Evolutionary conservation across 1,140 invertebrate species (phyloP), one percentile per base, ranked within the genome.

Genomic region (Cyphomyrmex costatus): DNA sequence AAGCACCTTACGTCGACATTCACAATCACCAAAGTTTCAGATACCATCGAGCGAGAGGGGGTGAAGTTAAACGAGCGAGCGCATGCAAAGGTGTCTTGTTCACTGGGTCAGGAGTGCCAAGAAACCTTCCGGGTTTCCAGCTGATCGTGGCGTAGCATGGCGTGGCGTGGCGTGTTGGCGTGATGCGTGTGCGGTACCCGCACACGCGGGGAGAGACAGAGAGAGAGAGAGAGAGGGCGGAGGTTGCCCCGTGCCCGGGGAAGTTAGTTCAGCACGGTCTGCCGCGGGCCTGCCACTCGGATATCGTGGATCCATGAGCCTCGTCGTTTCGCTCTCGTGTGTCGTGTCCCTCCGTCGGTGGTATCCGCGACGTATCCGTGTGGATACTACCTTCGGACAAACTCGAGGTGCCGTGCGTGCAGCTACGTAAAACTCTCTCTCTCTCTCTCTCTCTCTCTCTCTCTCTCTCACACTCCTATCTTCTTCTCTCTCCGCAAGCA

Each of bases 91-190:
- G 92, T 93, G 93, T 94, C 93, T 93, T 92, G 92, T 94, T 94
- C 93, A 94, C 79, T 94, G 86, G 94, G 94, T 94, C 94, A 94
- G 93, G 90, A 94, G 93, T 94, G 91, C 91, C 92, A 92, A 93
- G 93, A 93, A 93, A 93, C 91, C 91, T 94, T 92, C 92, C 88
- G 82, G 89, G 92, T 92, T 92, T 92, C 88, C 92, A 93, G 93
- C 93, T 93, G 92, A 93, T 93, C 92, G 93, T 89, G 92, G 89
- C 91, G 85, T 90, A 86, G 82, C 87, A 73, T 87, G 80, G 91
- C 71, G 82, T 89, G 90, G 89, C 85, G 87, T 92, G 87, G 89
- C 89, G 91, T 92, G 92, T 89, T 92, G 85, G 88, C 89, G 90
- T 89, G 92, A 93, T 94, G 93, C 93, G 93, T 94, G 93, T 94